These are phyloP conservation scores for Alces alces DNA, from an alignment of 2,113 vertebrate genomes.

Conservation along the genomic window DNA sequence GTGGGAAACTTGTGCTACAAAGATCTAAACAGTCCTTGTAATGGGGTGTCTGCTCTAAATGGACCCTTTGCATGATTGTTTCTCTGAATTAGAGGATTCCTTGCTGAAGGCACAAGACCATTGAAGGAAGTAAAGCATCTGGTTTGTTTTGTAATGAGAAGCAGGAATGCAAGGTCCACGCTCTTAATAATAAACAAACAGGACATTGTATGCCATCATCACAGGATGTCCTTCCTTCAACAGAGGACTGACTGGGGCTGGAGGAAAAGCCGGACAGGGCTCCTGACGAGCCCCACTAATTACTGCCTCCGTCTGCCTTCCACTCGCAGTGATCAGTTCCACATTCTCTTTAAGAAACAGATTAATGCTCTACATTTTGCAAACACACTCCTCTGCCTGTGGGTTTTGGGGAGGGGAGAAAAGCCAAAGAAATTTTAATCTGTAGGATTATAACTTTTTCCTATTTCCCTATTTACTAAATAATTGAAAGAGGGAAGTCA, in stretches of 20 bases:
- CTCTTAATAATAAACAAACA: conserved; percentile 89
- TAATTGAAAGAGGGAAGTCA: conserved; percentile 35
- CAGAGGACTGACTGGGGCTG: conserved; percentile 73
- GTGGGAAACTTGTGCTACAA: conserved; percentile 52
- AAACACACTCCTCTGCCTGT: not conserved
- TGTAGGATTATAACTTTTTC: conserved; percentile 2
- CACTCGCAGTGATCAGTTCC: not conserved
- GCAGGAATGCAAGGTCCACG: conserved; percentile 83
- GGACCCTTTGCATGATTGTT: conserved; percentile 76
- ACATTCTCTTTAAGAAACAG: not conserved
- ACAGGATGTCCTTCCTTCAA: conserved; percentile 94
- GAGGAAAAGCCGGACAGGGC: conserved; percentile 70
- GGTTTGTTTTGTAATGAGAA: conserved; percentile 89
- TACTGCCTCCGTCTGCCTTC: conserved; percentile 39
- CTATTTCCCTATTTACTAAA: conserved; percentile 20
- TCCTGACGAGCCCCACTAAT: conserved; percentile 52
- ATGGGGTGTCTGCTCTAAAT: conserved; percentile 75
- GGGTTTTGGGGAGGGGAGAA: not conserved
- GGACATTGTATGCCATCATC: conserved; percentile 91
- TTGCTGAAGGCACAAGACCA: conserved; percentile 77
- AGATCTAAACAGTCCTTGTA: conserved; percentile 6
- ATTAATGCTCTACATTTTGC: not conserved
- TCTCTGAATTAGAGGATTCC: conserved; percentile 75
- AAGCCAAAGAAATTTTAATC: not conserved
- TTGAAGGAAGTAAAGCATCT: conserved; percentile 85